Conservation (phyloP, 2,113 vertebrate species). For the Sus scrofa region T2T-Sscrofa CM000819.6:93507001-93507500, state of each 20-base stretch:
- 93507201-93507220: neutral
- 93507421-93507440: neutral
- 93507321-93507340: neutral
- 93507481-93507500: neutral
- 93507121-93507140: neutral
- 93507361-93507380: neutral
- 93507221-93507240: neutral
- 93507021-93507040: neutral
- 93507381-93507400: neutral
- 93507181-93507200: neutral
- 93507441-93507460: neutral
- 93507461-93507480: neutral
- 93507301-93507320: neutral
- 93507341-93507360: neutral
- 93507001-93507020: neutral
- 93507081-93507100: neutral
- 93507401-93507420: neutral
- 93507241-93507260: too few species aligned
- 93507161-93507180: neutral
- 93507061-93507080: neutral
- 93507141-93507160: neutral
- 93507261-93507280: neutral
- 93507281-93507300: neutral
- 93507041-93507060: neutral
- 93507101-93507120: neutral